phyloP scores from a whole-genome alignment of 1,140 invertebrate species.

The Heterodera schachtii region DNA sequence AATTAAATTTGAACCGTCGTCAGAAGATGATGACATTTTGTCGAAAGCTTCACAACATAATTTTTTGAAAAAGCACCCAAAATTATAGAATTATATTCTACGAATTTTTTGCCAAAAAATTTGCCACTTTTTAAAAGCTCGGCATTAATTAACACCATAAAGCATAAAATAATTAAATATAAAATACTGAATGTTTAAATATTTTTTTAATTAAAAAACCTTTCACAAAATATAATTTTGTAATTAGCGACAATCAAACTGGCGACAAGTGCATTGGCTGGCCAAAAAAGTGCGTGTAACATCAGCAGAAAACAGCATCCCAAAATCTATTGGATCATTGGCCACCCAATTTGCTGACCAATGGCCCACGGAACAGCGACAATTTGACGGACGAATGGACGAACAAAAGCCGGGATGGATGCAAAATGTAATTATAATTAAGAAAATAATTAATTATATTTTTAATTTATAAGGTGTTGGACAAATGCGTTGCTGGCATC shows the following conservation, averaged over 20 bases:
- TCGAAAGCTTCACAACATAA: too few species aligned
- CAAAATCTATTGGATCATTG: conserved; percentile 23
- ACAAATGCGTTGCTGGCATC: conserved; percentile 17
- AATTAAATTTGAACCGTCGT: too few species aligned
- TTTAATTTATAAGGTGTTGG: background rate
- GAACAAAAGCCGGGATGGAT: conserved; percentile 48
- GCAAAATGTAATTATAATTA: conserved; percentile 38
- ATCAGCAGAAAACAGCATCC: conserved; percentile 16
- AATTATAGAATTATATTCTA: too few species aligned
- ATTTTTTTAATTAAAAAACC: too few species aligned
- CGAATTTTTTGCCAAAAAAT: too few species aligned
- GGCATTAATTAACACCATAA: too few species aligned
- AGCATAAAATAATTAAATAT: too few species aligned
- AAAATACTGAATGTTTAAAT: too few species aligned
- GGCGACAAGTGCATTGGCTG: conserved; percentile 65
- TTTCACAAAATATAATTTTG: background rate
- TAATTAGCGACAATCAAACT: conserved; percentile 54
- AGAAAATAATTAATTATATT: conserved; percentile 27
- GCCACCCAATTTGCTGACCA: conserved; percentile 36
- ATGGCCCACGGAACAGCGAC: conserved; percentile 51
- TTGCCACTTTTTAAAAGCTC: too few species aligned
- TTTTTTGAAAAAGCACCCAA: too few species aligned
- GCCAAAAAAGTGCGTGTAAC: conserved; percentile 50
- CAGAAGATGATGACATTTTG: too few species aligned
- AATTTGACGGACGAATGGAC: conserved; percentile 52